Evolutionary conservation across 23 tunicate species (phyloP), one percentile per base, ranked within the genome.

Genomic region (Styela clava): DNA sequence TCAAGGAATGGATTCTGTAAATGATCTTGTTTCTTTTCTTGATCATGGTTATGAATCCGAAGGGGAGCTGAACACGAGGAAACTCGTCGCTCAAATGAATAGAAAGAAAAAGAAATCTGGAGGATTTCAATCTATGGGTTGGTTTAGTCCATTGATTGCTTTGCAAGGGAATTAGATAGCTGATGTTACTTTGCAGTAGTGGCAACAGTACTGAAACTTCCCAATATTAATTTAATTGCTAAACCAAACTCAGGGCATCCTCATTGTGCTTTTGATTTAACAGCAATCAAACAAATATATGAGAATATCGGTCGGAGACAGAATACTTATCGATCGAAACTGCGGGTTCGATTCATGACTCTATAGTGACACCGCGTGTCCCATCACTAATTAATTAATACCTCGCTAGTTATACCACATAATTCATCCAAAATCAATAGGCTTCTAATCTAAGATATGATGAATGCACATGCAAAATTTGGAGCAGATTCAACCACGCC

Each of bases 41-140:
- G 89, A 93, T 79, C 82, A 82, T 80, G 98, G 98, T 2, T 87
- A 93, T 72, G 94, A 81, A 51, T 93, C 98, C 2, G 98, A 93
- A 36, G 89, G 82, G 34, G 99, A 95, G 36, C 34, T 89, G 51
- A 67, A 95, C 63, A 95, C 95, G 3, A 73, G 99, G 68, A 82
- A 90, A 63, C 88, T 95, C 29, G 99, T 95, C 32, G 24, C 86
- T 16, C 79, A 86, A 64, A 83, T 86, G 83, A 89, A 90, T 79
- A 72, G 96, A 64, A 95, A 95, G 78, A 89, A 89, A 34, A 94
- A 86, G 68, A 95, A 90, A 72, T 90, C 96, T 33, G 99, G 99
- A 2, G 96, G 96, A 24, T 95, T 95, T 83, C 96, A 95, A 36
- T 89, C 96, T 1, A 90, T 95, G 99, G 99, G 98, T 88, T 28